Evolutionary conservation across 2,888 invertebrate genomes (phyloP), one percentile per base, ranked within the genome.

Genomic region (Pammene aurita): DNA sequence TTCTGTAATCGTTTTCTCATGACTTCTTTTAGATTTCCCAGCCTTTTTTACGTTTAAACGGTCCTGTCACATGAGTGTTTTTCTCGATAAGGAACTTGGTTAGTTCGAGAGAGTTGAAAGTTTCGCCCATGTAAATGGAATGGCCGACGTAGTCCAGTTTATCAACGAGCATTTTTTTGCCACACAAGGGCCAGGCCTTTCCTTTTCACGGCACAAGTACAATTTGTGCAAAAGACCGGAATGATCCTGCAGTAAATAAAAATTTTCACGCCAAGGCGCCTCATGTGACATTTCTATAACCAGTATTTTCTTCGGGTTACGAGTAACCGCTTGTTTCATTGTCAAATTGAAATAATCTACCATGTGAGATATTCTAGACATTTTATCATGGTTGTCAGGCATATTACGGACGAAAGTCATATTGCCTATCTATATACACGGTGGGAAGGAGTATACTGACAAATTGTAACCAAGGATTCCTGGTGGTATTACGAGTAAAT

Each of bases 71-170:
- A 34, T 54, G 34, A 9, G 54, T 54, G 7, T 54, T 54, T 54
- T 34, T 54, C 5, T 54, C n/a, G 0, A 54, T 9, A 6, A 54
- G 54, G 34, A n/a, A 54, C 34, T 34, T 54, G 13, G 54, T 54
- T n/a, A 54, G 7, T 34, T 54, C 54, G 7, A 54, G 34, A 54
- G 54, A n/a, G 34, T 54, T 54, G 34, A 18, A 54, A 34, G 5
- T 16, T 0, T 54, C 34, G 9, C 2, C n/a, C 26, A 54, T 34
- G 54, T 54, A 54, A 5, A 54, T 5, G n/a, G 54, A 54, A 54
- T 54, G 54, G 54, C 54, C 54, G 54, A 54, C 54, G n/a, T n/a
- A n/a, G n/a, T 54, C 34, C 10, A 54, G 9, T 54, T 34, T 54
- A 9, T 54, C 54, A 10, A 34, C 54, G 13, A 54, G 54, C 13